phyloP scores from a whole-genome alignment of 2,888 invertebrate species.

The Torymus tubicola region DNA sequence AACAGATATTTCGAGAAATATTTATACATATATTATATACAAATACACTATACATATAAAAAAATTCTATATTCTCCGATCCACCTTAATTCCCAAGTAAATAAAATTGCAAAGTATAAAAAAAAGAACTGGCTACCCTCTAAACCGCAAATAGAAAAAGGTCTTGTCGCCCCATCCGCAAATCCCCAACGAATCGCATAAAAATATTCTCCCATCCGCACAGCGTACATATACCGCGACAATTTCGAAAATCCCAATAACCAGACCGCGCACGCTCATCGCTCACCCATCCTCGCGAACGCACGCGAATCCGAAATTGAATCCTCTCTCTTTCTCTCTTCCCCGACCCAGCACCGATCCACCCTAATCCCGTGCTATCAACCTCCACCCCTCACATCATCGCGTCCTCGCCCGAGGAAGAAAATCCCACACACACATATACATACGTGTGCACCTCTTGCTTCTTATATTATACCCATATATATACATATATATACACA shows the following conservation, averaged over 20 bases:
- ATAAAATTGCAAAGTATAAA: too few species aligned
- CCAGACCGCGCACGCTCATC: not conserved
- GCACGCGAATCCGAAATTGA: slow-evolving; percentile 41
- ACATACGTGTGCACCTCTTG: not conserved
- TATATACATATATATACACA: slow-evolving; percentile 34
- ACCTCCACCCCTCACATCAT: slow-evolving; percentile 1
- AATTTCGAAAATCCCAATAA: slow-evolving; percentile 48
- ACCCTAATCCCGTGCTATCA: slow-evolving; percentile 29
- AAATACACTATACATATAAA: too few species aligned
- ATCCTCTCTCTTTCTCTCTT: slow-evolving; percentile 23
- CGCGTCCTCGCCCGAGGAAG: slow-evolving; percentile 3
- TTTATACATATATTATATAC: too few species aligned
- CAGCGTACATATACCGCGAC: not conserved
- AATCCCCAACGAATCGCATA: not conserved
- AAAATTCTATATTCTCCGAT: too few species aligned
- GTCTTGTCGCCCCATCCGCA: too few species aligned
- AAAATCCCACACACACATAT: slow-evolving; percentile 7
- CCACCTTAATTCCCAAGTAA: too few species aligned
- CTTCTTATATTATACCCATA: slow-evolving; percentile 8
- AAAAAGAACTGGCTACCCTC: too few species aligned
- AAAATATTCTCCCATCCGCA: slow-evolving; percentile 10
- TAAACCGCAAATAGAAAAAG: too few species aligned
- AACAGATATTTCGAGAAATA: too few species aligned
- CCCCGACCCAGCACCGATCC: not conserved
- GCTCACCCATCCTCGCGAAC: not conserved